Percentiles rank a stretch among this genome's conserved stretches.
Evolutionary conservation across 1,140 invertebrate genomes (phyloP).

Genomic region (Euwallacea fornicatus): DNA sequence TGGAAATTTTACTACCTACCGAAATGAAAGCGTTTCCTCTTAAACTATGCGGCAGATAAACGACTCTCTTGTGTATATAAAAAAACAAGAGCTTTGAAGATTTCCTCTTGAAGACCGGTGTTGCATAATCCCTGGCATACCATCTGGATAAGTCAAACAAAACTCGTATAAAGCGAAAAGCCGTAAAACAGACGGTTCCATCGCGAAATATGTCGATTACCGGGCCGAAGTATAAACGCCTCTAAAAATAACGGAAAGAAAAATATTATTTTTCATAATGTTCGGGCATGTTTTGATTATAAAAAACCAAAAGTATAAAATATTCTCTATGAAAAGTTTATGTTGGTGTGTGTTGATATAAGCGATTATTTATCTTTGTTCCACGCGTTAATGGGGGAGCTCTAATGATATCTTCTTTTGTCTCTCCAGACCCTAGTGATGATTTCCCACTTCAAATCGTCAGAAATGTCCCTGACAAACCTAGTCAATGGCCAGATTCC

Average conservation of each 20-base stretch:
- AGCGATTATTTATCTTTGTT: constrained; percentile 30
- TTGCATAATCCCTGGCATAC: not conserved
- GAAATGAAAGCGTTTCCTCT: not conserved
- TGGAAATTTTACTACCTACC: not conserved
- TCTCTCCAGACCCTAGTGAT: too few relatives aligned
- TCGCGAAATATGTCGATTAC: constrained; percentile 21
- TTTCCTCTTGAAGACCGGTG: not conserved
- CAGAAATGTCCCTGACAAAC: too few relatives aligned
- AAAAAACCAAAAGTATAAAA: constrained; percentile 32
- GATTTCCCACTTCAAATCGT: too few relatives aligned
- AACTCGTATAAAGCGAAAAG: not conserved
- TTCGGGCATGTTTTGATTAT: constrained; percentile 28
- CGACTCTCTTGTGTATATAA: not conserved
- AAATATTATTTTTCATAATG: constrained; percentile 37
- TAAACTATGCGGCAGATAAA: not conserved
- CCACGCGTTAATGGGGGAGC: constrained; percentile 1
- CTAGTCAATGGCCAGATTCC: too few relatives aligned
- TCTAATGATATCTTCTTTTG: too few relatives aligned
- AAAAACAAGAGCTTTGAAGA: too few relatives aligned
- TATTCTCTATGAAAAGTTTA: constrained; percentile 33
- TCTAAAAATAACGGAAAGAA: constrained; percentile 27
- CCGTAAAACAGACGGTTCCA: not conserved
- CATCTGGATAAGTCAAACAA: not conserved
- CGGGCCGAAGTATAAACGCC: constrained; percentile 13
- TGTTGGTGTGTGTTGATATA: constrained; percentile 21